Evolutionary conservation across 2,113 vertebrate species (phyloP), one percentile per base, ranked within the genome.

Genomic region (Himantopus leucocephalus): DNA sequence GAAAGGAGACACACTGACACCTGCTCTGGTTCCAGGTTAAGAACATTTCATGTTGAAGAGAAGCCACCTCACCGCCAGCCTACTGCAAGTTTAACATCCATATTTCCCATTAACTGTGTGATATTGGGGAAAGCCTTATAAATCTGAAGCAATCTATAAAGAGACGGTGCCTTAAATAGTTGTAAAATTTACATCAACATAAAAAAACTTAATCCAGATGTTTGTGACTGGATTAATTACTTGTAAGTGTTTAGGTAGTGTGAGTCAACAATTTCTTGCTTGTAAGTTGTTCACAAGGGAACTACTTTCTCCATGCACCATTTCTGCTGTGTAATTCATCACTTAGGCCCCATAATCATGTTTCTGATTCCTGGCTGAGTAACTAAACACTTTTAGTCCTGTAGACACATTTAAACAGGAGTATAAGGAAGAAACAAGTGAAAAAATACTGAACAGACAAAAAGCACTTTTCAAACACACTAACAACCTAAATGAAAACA

Each of bases 171-270:
- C 87, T 95, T 85, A 90, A 96, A 90, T 39, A 82, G 58, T 26
- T 88, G 45, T 89, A 97, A 97, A 97, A 90, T 93, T 85, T 85
- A 92, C 80, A 94, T 97, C 58, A 94, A 27, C 81, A 64, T 89
- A 50, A 91, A 90, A 96, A 93, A 87, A 88, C 72, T 35, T 92
- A 90, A 96, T 92, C 94, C 95, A 97, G 92, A 96, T 94, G 87
- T 62, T 92, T 96, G 87, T 80, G 89, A 97, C 77, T 63, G 81
- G 80, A 94, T 97, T 93, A 96, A 95, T 94, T 83, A 93, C 93
- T 94, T 92, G 3, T 67, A 94, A 95, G 81, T 60, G 78, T 83
- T 88, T 66, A 77, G 48, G 84, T 82, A 85, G 74, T 93, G 55
- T 1, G 0, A 88, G 78, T 88, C 91, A 96, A 97, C 67, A 66